phyloP scores from a whole-genome alignment of 2,113 vertebrate species.

The Clarias magur region DNA sequence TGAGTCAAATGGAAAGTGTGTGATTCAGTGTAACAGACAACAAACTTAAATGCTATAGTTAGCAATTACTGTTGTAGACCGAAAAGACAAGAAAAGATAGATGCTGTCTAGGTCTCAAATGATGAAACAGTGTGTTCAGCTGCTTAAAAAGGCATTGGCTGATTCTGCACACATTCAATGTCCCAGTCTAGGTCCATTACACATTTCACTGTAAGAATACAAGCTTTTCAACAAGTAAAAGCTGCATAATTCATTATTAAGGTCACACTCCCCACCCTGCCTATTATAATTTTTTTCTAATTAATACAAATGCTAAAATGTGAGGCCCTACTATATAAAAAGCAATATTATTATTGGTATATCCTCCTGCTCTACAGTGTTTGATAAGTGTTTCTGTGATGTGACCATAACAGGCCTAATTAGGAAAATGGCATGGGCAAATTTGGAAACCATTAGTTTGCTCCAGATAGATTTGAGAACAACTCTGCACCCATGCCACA shows the following conservation, averaged over 20 bases:
- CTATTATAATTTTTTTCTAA: no score
- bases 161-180: neutral
- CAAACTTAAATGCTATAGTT: neutral
- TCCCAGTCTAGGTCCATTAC: neutral
- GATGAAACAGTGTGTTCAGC: neutral
- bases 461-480: neutral
- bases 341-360: neutral
- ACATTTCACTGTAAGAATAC: neutral
- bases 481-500: neutral
- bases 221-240: neutral
- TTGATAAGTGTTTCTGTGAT: neutral
- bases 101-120: neutral
- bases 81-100: conserved; percentile 1
- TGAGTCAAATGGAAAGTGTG: neutral
- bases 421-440: neutral
- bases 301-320: neutral
- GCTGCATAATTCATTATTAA: neutral
- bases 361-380: neutral
- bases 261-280: neutral
- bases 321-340: neutral
- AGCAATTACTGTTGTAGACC: neutral
- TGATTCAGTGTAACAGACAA: neutral
- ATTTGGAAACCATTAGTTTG: neutral
- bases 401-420: conserved; percentile 7
- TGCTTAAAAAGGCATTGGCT: neutral